Conservation (phyloP, 2,113 vertebrate genomes). For the Monarcha castaneiventris region DNA sequence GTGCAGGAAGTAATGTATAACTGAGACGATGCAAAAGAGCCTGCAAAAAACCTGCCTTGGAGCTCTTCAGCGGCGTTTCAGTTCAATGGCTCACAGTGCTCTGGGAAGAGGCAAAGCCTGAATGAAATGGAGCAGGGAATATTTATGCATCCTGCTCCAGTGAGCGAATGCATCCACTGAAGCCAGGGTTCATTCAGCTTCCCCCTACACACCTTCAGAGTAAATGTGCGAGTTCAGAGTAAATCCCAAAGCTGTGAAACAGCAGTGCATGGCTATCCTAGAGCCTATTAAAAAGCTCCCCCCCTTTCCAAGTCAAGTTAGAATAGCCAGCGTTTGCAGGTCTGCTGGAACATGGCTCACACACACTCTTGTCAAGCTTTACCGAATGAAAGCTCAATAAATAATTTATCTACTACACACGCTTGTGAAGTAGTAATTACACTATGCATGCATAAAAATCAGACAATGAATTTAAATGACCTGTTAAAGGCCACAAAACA, state of each 20-base stretch:
- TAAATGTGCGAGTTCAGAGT: not conserved
- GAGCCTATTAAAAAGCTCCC: not conserved
- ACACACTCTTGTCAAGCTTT: not conserved
- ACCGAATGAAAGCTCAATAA: not conserved
- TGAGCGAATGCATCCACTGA: not conserved
- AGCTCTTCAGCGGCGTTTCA: not conserved
- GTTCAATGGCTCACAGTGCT: not conserved
- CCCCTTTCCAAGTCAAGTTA: not conserved
- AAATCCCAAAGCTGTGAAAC: not conserved
- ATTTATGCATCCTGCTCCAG: not conserved
- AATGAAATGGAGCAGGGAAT: not conserved
- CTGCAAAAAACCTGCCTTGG: constrained; percentile 37
- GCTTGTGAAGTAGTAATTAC: constrained; percentile 1
- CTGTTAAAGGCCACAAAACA: constrained; percentile 35
- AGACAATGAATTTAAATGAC: constrained; percentile 23
- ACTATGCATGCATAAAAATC: not conserved
- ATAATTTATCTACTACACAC: constrained; percentile 21
- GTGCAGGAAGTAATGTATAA: constrained; percentile 42
- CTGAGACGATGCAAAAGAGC: constrained; percentile 31
- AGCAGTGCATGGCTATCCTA: not conserved
- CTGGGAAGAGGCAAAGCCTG: not conserved
- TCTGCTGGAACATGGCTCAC: not conserved
- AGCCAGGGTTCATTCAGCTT: not conserved
- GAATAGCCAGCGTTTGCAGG: not conserved
- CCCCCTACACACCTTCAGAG: not conserved